These are phyloP conservation scores for Hemicrepidius hirtus DNA, from an alignment of 2,888 invertebrate genomes.

Conservation along the genomic window DNA sequence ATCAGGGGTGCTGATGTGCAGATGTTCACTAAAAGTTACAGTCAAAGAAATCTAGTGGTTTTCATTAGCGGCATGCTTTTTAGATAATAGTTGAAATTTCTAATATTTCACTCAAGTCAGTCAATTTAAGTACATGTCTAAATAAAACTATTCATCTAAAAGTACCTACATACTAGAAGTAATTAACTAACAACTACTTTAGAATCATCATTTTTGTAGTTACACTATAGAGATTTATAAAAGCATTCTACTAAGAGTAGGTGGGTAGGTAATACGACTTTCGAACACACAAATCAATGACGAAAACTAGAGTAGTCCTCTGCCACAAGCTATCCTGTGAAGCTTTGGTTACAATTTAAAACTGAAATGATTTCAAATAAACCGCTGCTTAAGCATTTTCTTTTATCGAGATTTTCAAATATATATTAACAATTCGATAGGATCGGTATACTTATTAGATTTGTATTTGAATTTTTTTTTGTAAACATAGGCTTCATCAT, in stretches of 20 bases:
- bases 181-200: constrained; percentile 44
- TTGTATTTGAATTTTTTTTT: no score
- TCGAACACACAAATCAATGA: constrained; percentile 32
- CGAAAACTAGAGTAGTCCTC: constrained; percentile 36
- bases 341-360: constrained; percentile 31
- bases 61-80: constrained; percentile 34
- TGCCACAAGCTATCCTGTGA: constrained; percentile 47
- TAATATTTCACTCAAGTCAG: constrained; percentile 3
- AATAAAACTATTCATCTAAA: constrained; percentile 16
- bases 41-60: constrained; percentile 15
- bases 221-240: constrained; percentile 33
- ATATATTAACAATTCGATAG: no score
- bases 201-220: constrained; percentile 36
- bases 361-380: background rate
- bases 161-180: constrained; percentile 43
- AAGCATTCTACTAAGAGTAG: constrained; percentile 45
- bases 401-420: background rate
- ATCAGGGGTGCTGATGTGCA: constrained; percentile 42
- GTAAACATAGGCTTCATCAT: no score
- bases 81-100: constrained; percentile 2
- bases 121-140: constrained; percentile 9
- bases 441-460: no score
- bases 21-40: constrained; percentile 37
- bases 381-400: constrained; percentile 36
- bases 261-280: constrained; percentile 36